Percentiles rank a stretch among this genome's conserved stretches.
Conservation (phyloP, 2,888 invertebrate species). For the Aethes cnicana region DNA sequence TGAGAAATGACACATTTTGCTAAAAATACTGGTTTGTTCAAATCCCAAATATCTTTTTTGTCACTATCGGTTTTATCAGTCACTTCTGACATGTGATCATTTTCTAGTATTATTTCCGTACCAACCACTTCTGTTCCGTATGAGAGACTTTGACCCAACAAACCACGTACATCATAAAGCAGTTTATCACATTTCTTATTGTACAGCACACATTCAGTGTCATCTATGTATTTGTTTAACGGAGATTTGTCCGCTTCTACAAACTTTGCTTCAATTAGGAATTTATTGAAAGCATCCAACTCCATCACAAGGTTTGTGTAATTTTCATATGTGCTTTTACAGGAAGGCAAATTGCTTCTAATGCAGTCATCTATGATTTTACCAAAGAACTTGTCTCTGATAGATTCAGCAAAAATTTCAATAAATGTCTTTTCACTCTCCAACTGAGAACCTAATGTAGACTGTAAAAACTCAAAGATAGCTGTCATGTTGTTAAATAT, state of each 20-base stretch:
- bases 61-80: conserved; percentile 45
- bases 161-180: conserved; percentile 58
- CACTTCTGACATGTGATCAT: conserved; percentile 55
- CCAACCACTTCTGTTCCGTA: conserved; percentile 63
- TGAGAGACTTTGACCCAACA: conserved; percentile 64
- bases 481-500: conserved; percentile 73
- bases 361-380: conserved; percentile 75
- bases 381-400: conserved; percentile 65
- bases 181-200: conserved; percentile 75
- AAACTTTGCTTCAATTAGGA: conserved; percentile 72
- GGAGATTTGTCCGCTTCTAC: conserved; percentile 64
- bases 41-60: conserved; percentile 56
- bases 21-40: conserved; percentile 65
- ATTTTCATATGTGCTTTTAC: conserved; percentile 63
- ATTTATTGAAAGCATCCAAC: conserved; percentile 71
- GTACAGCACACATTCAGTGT: conserved; percentile 71
- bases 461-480: conserved; percentile 73
- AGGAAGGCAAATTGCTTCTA: conserved; percentile 65
- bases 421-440: conserved; percentile 66
- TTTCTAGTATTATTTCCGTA: conserved; percentile 38
- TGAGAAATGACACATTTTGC: conserved; percentile 71
- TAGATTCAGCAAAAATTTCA: conserved; percentile 65
- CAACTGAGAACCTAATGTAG: conserved; percentile 67
- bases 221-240: conserved; percentile 66
- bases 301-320: conserved; percentile 71